phyloP scores from a whole-genome alignment of 2,888 invertebrate genomes.

The Orthosia incerta region DNA sequence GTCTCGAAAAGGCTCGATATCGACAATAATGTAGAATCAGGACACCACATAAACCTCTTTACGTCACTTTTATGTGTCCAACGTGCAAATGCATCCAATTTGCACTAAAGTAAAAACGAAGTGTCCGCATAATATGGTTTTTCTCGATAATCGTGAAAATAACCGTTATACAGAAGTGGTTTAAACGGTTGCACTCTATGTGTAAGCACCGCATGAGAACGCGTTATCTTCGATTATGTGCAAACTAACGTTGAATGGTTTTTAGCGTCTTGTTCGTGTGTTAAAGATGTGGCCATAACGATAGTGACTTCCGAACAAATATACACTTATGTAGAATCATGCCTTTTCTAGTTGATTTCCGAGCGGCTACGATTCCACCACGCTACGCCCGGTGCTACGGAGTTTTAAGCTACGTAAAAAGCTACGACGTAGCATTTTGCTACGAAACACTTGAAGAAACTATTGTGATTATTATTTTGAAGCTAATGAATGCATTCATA shows the following conservation, averaged over 20 bases:
- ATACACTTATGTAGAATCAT: background rate
- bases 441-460: constrained; percentile 14
- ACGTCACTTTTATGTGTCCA: constrained; percentile 70
- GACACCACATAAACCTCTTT: constrained; percentile 62
- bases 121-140: constrained; percentile 52
- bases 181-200: constrained; percentile 55
- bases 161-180: constrained; percentile 51
- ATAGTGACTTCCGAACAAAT: constrained; percentile 13
- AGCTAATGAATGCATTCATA: background rate
- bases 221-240: constrained; percentile 47
- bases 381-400: constrained; percentile 8
- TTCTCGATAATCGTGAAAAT: constrained; percentile 62
- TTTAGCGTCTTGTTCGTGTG: constrained; percentile 35
- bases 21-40: constrained; percentile 53
- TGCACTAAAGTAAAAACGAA: constrained; percentile 80
- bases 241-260: constrained; percentile 25
- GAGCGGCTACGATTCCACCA: background rate
- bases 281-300: constrained; percentile 21
- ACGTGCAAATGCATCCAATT: constrained; percentile 85
- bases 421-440: constrained; percentile 40
- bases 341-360: background rate
- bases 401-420: background rate
- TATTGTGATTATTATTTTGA: constrained; percentile 24
- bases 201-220: constrained; percentile 43
- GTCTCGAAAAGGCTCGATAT: constrained; percentile 39